Conservation (phyloP, 2,797 vertebrate species). For the Adelosebastes latens region DNA sequence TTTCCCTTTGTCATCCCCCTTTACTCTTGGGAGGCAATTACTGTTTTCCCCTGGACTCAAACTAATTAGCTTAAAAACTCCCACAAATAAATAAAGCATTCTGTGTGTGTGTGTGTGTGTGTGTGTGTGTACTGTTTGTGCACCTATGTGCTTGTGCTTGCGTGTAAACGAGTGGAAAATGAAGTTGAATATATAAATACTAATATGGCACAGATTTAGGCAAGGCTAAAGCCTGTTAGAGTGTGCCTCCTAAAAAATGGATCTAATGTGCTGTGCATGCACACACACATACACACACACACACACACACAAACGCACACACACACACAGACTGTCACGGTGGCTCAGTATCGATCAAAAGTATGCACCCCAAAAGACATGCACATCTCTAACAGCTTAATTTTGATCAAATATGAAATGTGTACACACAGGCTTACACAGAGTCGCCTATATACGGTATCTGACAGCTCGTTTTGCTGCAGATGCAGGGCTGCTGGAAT, state of each 20-base stretch:
- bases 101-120: slow-evolving; percentile 36
- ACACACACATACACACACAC: background rate
- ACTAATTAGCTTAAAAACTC: slow-evolving; percentile 86
- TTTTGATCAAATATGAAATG: slow-evolving; percentile 62
- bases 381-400: slow-evolving; percentile 50
- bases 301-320: background rate
- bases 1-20: slow-evolving; percentile 67
- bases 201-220: slow-evolving; percentile 73
- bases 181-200: slow-evolving; percentile 77
- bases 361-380: slow-evolving; percentile 4
- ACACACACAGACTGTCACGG: background rate
- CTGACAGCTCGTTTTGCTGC: slow-evolving; percentile 64
- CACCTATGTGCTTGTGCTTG: slow-evolving; percentile 43
- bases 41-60: slow-evolving; percentile 80
- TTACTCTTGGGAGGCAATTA: slow-evolving; percentile 86
- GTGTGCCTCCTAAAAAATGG: slow-evolving; percentile 20
- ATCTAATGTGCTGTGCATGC: background rate
- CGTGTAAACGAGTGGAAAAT: slow-evolving; percentile 69
- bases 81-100: slow-evolving; percentile 83
- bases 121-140: slow-evolving; percentile 13
- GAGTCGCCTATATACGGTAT: slow-evolving; percentile 2
- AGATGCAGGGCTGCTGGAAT: slow-evolving; percentile 36
- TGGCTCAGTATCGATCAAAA: slow-evolving; percentile 47
- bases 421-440: slow-evolving; percentile 22
- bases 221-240: slow-evolving; percentile 47